Base-by-base conservation (phyloP, 2,888 invertebrate species). In the Meloe dianella region DNA sequence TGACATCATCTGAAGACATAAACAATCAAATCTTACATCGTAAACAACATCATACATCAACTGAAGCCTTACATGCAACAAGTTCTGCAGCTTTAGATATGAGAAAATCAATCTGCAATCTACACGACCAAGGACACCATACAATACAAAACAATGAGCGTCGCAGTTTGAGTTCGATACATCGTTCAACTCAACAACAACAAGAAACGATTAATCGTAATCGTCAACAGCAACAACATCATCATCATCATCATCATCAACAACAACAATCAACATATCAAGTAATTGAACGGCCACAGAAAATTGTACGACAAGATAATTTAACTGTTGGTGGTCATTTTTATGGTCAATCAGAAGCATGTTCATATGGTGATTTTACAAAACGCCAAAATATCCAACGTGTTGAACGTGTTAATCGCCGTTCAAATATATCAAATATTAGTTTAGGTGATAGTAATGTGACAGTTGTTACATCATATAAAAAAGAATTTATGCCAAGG, bases 21-120 rank as follows among this genome's bases (percentile, higher is more conserved):
- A 88, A 87, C 60, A 94, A 95, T 78, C 87, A 93, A 54, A 91
- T 94, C 57, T 86, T 94, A 38, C 92, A 94, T 80, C 89, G 94
- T 54, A 93, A 92, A 78, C 89, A 90, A 20, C 84, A 88, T 12
- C 86, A 89, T 2, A 87, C 89, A 0, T 89, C 89, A 0, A 89
- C 89, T n/a, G 92, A 92, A 83, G 90, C 91, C 1, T 85, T 91
- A 6, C 92, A 92, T 78, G 89, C 90, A 0, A 91, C 89, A 10
- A 89, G 90, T 74, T 89, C 91, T 0, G 89, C 92, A 0, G 93
- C 93, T 20, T 90, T 93, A 27, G 91, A 92, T 70, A 93, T 93
- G 82, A 87, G 92, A 61, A 93, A 92, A 81, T 94, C 93, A 66
- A 91, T 94, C 67, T 89, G 90, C 27, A 94, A 94, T 79, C 85